Base-by-base conservation (phyloP, 1,140 invertebrate genomes). In the Telenomus remus region DNA sequence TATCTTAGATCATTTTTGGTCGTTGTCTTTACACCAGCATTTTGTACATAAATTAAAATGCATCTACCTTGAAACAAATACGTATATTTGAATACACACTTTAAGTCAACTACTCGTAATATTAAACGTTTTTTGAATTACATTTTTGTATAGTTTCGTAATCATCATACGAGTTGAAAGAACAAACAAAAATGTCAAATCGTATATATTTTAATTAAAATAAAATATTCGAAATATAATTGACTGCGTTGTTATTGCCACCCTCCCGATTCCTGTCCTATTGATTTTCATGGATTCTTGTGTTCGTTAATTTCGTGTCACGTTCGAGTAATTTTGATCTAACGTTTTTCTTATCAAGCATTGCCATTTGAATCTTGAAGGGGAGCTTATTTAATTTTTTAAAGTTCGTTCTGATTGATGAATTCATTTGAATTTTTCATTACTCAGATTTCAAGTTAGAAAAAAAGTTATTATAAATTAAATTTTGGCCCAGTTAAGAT, bases 131-230 rank as follows among this genome's bases (percentile, higher is more conserved):
- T 71, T 71, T 76, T 71, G 63, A 71, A 76, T 76, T 76, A 71
- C 61, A 76, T 71, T 76, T 76, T 76, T 76, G 74, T 76, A 76
- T 76, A 76, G 74, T 71, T 76, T 68, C 56, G 53, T 76, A 71
- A 76, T 76, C 70, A 76, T 71, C 70, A 27, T 27, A 27, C 68
- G 47, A 71, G 61, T 71, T 76, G 43, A 76, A 76, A 54, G 64
- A 61, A 39, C 37, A 39, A 39, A 39, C 3, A 39, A 70, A 69
- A 76, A 76, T 76, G 65, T 76, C 65, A 76, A 76, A 76, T 76
- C 73, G 61, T 70, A 76, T 70, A 76, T 76, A 76, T 76, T 76
- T 76, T 76, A 76, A 53, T 76, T 71, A 76, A 70, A 76, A 76
- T 70, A 76, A 76, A 76, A 66, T 66, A 71, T 71, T 76, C 55